Conservation (phyloP, 2,888 invertebrate species). For the Plutella xylostella region DNA sequence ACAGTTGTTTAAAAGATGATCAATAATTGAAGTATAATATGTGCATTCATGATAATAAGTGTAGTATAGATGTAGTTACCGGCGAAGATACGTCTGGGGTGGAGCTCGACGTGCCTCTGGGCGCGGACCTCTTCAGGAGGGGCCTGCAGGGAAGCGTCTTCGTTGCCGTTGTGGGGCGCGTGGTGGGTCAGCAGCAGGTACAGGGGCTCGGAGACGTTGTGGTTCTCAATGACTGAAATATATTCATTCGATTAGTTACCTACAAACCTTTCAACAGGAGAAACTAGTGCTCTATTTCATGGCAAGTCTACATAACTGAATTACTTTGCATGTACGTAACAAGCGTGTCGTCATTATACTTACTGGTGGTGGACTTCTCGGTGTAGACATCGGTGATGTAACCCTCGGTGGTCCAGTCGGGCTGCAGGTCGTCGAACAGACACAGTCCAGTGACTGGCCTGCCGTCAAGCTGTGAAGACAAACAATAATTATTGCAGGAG, state of each 20-base stretch:
- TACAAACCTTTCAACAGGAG: too few species aligned
- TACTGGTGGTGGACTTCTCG: constrained; percentile 69
- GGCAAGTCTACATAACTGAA: too few species aligned
- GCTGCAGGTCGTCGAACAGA: constrained; percentile 57
- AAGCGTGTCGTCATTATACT: too few species aligned
- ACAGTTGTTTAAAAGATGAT: too few species aligned
- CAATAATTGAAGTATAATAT: too few species aligned
- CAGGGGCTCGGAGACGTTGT: constrained; percentile 72
- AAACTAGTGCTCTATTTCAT: too few species aligned
- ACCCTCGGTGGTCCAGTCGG: constrained; percentile 67
- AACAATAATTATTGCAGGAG: too few species aligned
- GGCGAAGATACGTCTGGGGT: constrained; percentile 77
- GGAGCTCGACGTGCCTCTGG: constrained; percentile 76
- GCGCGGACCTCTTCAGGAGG: constrained; percentile 75
- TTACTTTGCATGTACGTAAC: too few species aligned
- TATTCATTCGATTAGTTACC: too few species aligned
- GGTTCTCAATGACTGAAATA: constrained; percentile 67
- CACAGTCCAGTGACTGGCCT: constrained; percentile 55
- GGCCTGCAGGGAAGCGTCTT: constrained; percentile 77
- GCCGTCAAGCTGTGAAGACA: too few species aligned
- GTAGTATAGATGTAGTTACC: constrained; percentile 71
- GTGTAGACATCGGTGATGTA: constrained; percentile 81
- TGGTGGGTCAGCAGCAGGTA: constrained; percentile 84
- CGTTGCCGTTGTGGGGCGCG: constrained; percentile 83
- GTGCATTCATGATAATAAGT: too few species aligned